Percentiles rank a stretch among this genome's conserved stretches.
phyloP scores from a whole-genome alignment of 37 sponge, comb jelly and placozoan species.

The Diacarnus erythraeanus region DNA sequence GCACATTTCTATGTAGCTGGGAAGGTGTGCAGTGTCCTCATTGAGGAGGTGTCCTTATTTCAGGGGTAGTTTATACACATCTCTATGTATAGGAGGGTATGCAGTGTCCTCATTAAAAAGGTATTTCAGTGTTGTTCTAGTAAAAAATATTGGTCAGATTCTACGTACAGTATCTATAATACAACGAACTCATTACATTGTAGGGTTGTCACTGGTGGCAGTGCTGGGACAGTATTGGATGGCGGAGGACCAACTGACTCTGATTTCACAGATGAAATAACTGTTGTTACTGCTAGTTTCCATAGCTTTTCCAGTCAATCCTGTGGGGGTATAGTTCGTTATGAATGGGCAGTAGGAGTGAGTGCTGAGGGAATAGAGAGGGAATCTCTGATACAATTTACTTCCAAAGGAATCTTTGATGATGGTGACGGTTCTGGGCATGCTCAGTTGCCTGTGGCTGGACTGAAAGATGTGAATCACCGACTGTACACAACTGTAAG shows the following conservation, averaged over 20 bases:
- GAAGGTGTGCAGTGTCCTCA: no score
- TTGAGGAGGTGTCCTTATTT: no score
- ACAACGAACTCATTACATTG: no score
- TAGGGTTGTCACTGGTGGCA: constrained; percentile 66
- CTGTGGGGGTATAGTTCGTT: constrained; percentile 72
- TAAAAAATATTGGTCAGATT: background rate
- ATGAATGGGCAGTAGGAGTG: constrained; percentile 74
- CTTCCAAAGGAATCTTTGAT: constrained; percentile 47
- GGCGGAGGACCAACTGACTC: constrained; percentile 67
- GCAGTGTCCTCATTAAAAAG: no score
- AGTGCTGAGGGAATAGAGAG: constrained; percentile 6
- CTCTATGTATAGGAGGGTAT: no score
- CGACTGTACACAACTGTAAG: constrained; percentile 61
- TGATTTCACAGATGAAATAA: constrained; percentile 67
- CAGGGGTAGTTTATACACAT: no score
- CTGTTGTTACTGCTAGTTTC: constrained; percentile 64
- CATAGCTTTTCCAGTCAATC: constrained; percentile 56
- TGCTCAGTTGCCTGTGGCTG: constrained; percentile 46
- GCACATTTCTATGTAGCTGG: no score
- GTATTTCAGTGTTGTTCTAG: no score
- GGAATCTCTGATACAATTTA: constrained; percentile 56
- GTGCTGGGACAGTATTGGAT: constrained; percentile 55
- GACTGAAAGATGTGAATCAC: constrained; percentile 14
- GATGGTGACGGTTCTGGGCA: constrained; percentile 37
- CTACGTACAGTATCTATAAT: no score